phyloP scores from a whole-genome alignment of 2,888 invertebrate species.

The Parapristionchus giblindavisi region DNA sequence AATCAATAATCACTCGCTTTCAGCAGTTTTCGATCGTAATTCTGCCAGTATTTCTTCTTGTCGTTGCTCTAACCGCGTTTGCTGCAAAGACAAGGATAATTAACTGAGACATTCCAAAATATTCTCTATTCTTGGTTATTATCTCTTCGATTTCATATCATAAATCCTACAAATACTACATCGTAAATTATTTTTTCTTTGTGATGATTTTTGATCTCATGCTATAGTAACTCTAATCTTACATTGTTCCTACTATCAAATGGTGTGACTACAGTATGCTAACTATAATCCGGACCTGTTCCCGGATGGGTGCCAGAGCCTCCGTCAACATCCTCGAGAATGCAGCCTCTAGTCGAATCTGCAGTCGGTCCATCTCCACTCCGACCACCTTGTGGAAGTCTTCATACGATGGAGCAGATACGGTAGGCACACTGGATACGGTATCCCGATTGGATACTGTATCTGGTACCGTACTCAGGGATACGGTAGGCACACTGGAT shows the following conservation, averaged over 20 bases:
- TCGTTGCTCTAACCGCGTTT: conserved; percentile 2
- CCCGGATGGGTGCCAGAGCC: conserved; percentile 24
- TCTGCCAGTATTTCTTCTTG: conserved; percentile 14
- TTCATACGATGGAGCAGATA: conserved; percentile 25
- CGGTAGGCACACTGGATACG: conserved; percentile 6
- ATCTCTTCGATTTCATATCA: too few species aligned
- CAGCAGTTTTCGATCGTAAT: background rate
- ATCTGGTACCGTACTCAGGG: background rate
- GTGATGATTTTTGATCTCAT: too few species aligned
- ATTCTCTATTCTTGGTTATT: too few species aligned
- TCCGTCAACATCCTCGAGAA: conserved; percentile 27
- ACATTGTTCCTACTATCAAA: too few species aligned
- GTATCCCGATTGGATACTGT: background rate
- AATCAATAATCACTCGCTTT: too few species aligned
- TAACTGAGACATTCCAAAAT: too few species aligned
- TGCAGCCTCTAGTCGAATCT: conserved; percentile 25
- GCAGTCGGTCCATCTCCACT: conserved; percentile 32
- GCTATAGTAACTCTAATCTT: too few species aligned
- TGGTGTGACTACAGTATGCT: too few species aligned
- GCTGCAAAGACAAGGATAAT: background rate
- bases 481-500: conserved; percentile 18
- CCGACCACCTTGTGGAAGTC: conserved; percentile 30
- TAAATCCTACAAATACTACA: too few species aligned
- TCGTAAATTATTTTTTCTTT: too few species aligned
- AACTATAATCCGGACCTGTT: background rate